Conservation (phyloP, 2,888 invertebrate species). For the Napeogenes sylphis region DNA sequence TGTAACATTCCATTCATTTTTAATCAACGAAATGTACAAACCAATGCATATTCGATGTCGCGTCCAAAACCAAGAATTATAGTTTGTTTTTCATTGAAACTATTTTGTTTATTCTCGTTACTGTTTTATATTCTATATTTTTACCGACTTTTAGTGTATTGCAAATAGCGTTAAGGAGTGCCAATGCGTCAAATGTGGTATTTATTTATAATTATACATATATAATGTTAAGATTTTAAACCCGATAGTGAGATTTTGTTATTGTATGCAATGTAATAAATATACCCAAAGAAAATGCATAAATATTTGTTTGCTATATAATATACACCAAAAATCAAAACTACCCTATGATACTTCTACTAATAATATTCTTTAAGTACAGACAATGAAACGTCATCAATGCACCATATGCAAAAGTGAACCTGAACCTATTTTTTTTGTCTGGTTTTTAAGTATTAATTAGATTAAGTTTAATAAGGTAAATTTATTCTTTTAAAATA, state of each 20-base stretch:
- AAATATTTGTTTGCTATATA: conserved; percentile 20
- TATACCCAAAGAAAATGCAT: conserved; percentile 30
- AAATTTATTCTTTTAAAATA: too few relatives aligned
- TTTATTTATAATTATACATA: conserved; percentile 65
- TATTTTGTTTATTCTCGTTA: conserved; percentile 23
- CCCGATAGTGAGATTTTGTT: conserved; percentile 55
- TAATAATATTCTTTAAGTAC: background rate
- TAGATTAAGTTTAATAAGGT: too few relatives aligned
- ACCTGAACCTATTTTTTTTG: too few relatives aligned
- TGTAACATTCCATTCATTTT: conserved; percentile 12
- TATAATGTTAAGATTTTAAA: conserved; percentile 67
- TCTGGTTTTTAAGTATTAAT: too few relatives aligned
- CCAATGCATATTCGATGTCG: conserved; percentile 38
- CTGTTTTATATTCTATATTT: conserved; percentile 21
- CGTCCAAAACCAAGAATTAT: conserved; percentile 43
- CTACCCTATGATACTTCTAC: conserved; percentile 12
- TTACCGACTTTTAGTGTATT: conserved; percentile 19
- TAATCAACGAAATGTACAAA: conserved; percentile 44
- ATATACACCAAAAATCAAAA: conserved; percentile 15
- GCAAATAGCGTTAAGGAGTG: conserved; percentile 46
- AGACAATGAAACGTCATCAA: background rate
- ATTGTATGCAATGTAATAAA: conserved; percentile 36
- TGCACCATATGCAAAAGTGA: background rate
- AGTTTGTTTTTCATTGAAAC: conserved; percentile 30
- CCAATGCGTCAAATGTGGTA: conserved; percentile 64